Conservation (phyloP, 2,113 vertebrate species). For the Lonchura striata region DNA sequence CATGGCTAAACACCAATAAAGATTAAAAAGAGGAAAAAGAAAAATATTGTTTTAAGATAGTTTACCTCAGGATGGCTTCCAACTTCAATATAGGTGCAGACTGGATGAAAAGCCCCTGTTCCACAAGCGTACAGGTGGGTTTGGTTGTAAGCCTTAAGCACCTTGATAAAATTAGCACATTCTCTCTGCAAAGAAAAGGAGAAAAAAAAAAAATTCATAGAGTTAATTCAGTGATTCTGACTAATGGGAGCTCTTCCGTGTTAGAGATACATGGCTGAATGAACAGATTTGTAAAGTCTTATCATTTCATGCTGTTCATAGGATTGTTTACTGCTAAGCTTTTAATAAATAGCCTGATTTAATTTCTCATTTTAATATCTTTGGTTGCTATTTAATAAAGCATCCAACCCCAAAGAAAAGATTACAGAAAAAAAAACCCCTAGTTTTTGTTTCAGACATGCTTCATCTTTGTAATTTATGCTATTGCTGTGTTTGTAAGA, state of each 20-base stretch:
- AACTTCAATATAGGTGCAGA: slow-evolving; percentile 92
- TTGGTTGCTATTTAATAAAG: slow-evolving; percentile 12
- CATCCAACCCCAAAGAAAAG: not conserved
- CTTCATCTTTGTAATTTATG: slow-evolving; percentile 37
- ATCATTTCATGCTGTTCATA: not conserved
- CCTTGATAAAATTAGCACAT: slow-evolving; percentile 96
- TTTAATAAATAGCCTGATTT: slow-evolving; percentile 26
- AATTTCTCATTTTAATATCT: slow-evolving; percentile 23
- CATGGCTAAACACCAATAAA: not conserved
- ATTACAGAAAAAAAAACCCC: not conserved
- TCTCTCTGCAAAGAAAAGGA: slow-evolving; percentile 84
- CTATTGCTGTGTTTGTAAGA: not conserved
- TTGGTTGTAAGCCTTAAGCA: slow-evolving; percentile 92
- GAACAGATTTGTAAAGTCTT: slow-evolving; percentile 7
- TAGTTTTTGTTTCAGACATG: not conserved
- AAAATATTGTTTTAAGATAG: not conserved
- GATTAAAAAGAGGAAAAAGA: not conserved
- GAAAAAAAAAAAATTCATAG: not conserved
- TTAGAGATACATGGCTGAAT: not conserved
- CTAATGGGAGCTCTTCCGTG: not conserved
- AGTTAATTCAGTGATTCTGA: slow-evolving; percentile 35
- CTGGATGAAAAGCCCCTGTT: slow-evolving; percentile 95
- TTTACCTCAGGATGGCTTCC: slow-evolving; percentile 94
- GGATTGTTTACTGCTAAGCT: not conserved
- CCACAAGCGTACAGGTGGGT: slow-evolving; percentile 94